These are phyloP conservation scores for Phragmatobia fuliginosa DNA, from an alignment of 2,888 invertebrate species.

Conservation along the genomic window DNA sequence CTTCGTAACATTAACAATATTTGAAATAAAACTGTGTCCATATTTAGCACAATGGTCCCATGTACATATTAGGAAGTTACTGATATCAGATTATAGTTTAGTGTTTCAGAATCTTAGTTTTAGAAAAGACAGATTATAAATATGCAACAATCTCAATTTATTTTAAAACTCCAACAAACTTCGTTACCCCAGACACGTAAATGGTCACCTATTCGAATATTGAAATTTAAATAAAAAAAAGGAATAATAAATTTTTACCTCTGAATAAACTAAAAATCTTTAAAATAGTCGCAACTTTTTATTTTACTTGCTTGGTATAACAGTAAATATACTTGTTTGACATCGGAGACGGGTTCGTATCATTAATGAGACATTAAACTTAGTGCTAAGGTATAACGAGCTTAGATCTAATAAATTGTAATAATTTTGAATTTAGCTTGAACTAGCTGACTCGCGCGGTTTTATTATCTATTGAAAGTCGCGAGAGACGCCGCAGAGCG, in stretches of 20 bases:
- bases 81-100: neutral
- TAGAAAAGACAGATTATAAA: neutral
- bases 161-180: too few relatives aligned
- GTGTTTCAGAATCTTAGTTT: neutral
- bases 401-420: neutral
- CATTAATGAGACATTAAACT: constrained; percentile 1
- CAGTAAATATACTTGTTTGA: neutral
- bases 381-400: neutral
- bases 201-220: too few relatives aligned
- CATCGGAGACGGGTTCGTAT: neutral
- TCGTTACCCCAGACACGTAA: neutral
- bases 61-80: neutral
- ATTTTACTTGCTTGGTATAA: neutral
- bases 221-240: neutral
- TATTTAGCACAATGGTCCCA: neutral
- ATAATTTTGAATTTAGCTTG: neutral
- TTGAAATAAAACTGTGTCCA: neutral
- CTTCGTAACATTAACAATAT: neutral
- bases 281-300: neutral
- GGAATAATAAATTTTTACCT: neutral
- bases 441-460: too few relatives aligned
- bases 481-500: too few relatives aligned
- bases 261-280: neutral
- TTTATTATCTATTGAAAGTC: too few relatives aligned
- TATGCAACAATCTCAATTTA: neutral